phyloP scores from a whole-genome alignment of 1,140 invertebrate genomes.

The Drosophila biarmipes region DNA sequence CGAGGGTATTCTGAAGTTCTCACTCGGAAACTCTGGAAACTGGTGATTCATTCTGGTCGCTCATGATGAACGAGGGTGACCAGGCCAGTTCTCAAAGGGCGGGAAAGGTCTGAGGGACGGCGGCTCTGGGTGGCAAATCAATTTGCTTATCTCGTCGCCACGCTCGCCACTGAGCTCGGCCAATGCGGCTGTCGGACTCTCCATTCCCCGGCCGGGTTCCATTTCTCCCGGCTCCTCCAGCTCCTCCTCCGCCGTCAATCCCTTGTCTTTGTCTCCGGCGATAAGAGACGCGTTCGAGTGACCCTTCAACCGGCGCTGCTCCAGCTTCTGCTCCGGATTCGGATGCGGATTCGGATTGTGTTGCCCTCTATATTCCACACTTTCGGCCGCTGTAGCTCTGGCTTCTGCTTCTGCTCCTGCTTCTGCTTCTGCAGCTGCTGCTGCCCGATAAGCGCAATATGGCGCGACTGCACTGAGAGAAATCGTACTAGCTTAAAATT shows the following conservation, averaged over 20 bases:
- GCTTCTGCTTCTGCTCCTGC: constrained; percentile 21
- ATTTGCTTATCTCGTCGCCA: constrained; percentile 38
- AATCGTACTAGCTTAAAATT: not conserved
- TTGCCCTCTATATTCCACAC: not conserved
- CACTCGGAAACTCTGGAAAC: not conserved
- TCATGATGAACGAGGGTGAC: not conserved
- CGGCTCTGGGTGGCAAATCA: constrained; percentile 42
- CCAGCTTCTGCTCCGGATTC: not conserved
- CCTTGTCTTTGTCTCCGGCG: constrained; percentile 32
- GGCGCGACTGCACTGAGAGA: constrained; percentile 20
- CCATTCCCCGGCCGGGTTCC: not conserved
- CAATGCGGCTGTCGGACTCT: not conserved
- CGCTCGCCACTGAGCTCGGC: constrained; percentile 6
- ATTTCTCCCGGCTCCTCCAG: not conserved
- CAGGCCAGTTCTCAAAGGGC: not conserved
- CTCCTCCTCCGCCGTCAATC: not conserved
- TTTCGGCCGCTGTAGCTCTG: not conserved
- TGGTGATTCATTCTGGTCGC: not conserved
- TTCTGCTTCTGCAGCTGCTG: constrained; percentile 42
- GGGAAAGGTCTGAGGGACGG: not conserved
- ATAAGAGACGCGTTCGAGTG: constrained; percentile 53
- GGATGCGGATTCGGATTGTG: constrained; percentile 13
- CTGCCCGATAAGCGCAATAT: constrained; percentile 68
- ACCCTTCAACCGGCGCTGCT: constrained; percentile 16
- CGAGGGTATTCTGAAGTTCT: not conserved